These are phyloP conservation scores for Danaus chrysippus DNA, from an alignment of 2,888 invertebrate genomes.

Conservation along the genomic window DNA sequence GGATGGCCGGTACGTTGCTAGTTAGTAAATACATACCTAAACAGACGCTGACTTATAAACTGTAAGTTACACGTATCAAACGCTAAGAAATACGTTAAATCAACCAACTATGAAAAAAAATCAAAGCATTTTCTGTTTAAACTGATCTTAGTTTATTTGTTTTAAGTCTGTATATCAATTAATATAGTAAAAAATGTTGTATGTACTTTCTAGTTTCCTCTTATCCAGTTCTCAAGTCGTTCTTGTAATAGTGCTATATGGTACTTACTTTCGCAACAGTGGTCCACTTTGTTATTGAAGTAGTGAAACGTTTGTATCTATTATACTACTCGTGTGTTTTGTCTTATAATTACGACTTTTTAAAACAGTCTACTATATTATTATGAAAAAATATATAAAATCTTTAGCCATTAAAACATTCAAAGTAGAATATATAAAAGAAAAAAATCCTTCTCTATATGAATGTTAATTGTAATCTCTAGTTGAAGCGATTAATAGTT, in stretches of 20 bases:
- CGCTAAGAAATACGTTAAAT: not conserved
- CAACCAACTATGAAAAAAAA: not conserved
- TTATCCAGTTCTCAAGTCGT: not conserved
- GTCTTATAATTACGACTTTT: too few species aligned
- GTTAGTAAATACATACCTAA: constrained; percentile 10
- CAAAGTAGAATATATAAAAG: too few species aligned
- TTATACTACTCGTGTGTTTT: not conserved
- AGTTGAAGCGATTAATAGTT: too few species aligned
- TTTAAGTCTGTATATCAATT: not conserved
- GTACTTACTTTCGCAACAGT: constrained; percentile 21
- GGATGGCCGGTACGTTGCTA: constrained; percentile 24
- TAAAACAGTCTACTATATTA: too few species aligned
- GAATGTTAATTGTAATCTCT: too few species aligned
- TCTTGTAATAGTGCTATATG: constrained; percentile 21
- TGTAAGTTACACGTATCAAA: not conserved
- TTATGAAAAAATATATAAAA: too few species aligned
- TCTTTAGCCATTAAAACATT: too few species aligned
- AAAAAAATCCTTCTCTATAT: too few species aligned
- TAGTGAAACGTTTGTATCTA: constrained; percentile 20
- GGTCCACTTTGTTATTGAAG: constrained; percentile 22
- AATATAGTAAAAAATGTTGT: constrained; percentile 1
- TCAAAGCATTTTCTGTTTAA: not conserved
- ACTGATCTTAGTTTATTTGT: not conserved
- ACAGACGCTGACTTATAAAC: not conserved
- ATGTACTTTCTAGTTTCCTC: not conserved